Conservation (phyloP, 2,113 vertebrate genomes). For the Climacteris rufus region DNA sequence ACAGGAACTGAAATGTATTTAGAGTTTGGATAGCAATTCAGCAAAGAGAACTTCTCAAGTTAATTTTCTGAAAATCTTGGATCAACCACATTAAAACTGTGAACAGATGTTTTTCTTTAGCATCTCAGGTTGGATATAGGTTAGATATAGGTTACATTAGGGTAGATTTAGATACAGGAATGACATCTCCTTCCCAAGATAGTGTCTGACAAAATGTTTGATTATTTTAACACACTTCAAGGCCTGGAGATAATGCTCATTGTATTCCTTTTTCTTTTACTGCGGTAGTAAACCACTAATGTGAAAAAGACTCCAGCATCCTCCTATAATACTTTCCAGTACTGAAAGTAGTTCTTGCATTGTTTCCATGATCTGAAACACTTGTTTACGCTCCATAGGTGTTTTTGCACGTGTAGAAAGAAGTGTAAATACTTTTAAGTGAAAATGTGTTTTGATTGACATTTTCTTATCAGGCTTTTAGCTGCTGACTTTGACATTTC, state of each 20-base stretch:
- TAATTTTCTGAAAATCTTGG: not conserved
- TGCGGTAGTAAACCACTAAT: not conserved
- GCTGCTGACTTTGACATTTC: not conserved
- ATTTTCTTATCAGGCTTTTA: not conserved
- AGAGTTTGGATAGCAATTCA: not conserved
- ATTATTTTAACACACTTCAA: not conserved
- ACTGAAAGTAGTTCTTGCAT: not conserved
- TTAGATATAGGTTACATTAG: not conserved
- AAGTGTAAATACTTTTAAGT: not conserved
- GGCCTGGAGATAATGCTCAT: not conserved
- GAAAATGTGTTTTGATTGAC: not conserved
- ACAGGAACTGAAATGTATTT: not conserved
- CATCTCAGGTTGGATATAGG: not conserved
- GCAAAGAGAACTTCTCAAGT: not conserved
- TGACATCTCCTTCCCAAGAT: not conserved
- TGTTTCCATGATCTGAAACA: not conserved
- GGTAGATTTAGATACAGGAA: not conserved
- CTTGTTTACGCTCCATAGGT: not conserved
- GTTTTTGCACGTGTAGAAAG: not conserved
- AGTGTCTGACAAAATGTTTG: not conserved
- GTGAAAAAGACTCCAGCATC: not conserved
- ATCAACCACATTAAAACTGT: not conserved
- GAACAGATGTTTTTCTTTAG: not conserved
- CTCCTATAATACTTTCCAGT: not conserved
- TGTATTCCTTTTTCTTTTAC: not conserved